Evolutionary conservation across 1,140 invertebrate species (phyloP), one percentile per base, ranked within the genome.

Genomic region (Frieseomelitta varia): DNA sequence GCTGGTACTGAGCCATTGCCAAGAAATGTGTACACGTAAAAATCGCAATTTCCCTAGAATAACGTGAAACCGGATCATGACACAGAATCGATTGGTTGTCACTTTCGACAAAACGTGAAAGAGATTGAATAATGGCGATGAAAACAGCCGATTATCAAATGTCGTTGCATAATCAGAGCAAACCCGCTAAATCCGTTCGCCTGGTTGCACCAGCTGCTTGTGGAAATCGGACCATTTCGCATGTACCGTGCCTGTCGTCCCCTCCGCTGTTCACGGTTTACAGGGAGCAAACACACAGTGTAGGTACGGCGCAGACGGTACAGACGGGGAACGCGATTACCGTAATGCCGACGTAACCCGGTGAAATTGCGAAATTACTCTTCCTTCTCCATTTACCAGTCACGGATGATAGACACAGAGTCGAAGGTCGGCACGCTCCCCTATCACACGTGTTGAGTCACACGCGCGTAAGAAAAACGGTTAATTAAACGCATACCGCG

Each of bases 351-450:
- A 47, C 27, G 79, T 80, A 80, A 73, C 68, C 21, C 12, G 27
- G 56, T 24, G 69, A 81, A 81, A 81, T 74, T 81, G 71, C 27
- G 47, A 81, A 81, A 81, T 74, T 75, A n/a, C 58, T 63, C 47
- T 73, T 81, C 39, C 19, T 73, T 61, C n/a, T 81, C 12, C 10
- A 10, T 74, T 15, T 39, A n/a, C 30, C 15, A 17, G 30, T 19
- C 4, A 15, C 27, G 15, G 10, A 24, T 58, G 30, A 55, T 55
- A 30, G 34, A 63, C 73, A 53, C 21, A 34, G 27, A 73, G 56
- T 51, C 68, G 56, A 73, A 73, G 79, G 68, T 81, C 58, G 24
- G 24, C 58, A 47, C 39, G 12, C 14, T 61, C 24, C 24, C 12
- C n/a, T 61, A n/a, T 61, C n/a, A 4, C 12, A 61, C 39, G 39